Base-by-base conservation (phyloP, 2,113 vertebrate species). In the Lanius collurio region DNA sequence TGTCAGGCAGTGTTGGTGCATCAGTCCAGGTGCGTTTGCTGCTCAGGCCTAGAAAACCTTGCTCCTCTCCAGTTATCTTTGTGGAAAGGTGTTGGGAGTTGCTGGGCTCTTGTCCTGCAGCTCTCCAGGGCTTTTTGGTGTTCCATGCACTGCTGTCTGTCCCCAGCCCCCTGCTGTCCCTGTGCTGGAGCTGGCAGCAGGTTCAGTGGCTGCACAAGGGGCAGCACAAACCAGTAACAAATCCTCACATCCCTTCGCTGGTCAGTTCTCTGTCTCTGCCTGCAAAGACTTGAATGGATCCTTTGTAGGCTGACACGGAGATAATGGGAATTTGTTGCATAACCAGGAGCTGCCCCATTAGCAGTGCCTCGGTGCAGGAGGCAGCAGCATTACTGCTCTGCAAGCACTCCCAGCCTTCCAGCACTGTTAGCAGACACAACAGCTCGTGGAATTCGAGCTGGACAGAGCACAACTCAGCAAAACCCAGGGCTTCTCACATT, bases 311-410 rank as follows among this genome's bases (percentile, higher is more conserved):
- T 53, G 41, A 11, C 79, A 26, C 4, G 7, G 78, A 3, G 46
- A 15, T 17, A 11, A 17, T 26, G 57, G 33, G 68, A 5, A 23
- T 60, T 52, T 53, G 41, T 37, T 50, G 12, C 35, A 18, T 22
- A 28, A 10, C 17, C 56, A 4, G 9, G 50, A 33, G 3, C 13
- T 53, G 8, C 23, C 53, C 9, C 0, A 1, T 28, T 6, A 15
- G 10, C 42, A 62, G 46, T 7, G n/a, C 69, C 83, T 33, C 24
- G 7, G 26, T 64, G 55, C 81, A 53, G 7, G 49, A 4, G 28
- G 57, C 53, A 68, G 35, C 35, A 26, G 27, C 79, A 2, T 11
- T 6, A 4, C 1, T 68, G 83, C 56, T 46, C 71, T 93, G 65
- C 63, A 46, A 4, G 50, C 62, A 4, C 62, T 57, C 4, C 15